phyloP scores from a whole-genome alignment of 2,888 invertebrate genomes.

The Amphipoea lucens region DNA sequence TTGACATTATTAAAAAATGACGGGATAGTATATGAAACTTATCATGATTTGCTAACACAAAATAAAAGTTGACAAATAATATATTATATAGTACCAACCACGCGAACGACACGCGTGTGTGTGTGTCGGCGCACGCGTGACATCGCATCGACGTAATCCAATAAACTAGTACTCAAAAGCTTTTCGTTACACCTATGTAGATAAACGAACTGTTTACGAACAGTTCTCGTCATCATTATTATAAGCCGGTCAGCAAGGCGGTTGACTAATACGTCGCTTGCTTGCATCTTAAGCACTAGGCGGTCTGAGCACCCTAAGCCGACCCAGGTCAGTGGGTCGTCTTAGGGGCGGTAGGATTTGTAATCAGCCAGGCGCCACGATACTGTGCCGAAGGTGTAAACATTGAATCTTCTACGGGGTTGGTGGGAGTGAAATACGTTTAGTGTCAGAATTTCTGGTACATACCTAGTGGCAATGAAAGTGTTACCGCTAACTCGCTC shows the following conservation, averaged over 20 bases:
- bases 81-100: no score
- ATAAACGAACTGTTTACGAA: neutral
- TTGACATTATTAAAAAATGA: neutral
- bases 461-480: constrained; percentile 6
- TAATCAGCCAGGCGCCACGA: neutral
- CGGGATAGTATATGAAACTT: neutral
- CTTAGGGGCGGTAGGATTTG: no score
- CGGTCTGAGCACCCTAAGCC: no score
- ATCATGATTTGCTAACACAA: neutral
- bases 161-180: neutral
- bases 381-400: neutral
- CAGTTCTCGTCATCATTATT: neutral
- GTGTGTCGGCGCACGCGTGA: no score
- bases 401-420: neutral
- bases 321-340: no score
- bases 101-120: no score
- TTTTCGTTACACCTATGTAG: neutral
- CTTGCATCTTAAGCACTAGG: no score
- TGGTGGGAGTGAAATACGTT: constrained; percentile 6
- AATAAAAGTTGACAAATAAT: neutral
- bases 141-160: no score
- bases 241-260: neutral
- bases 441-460: neutral
- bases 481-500: constrained; percentile 6
- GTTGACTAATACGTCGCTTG: neutral